Percentiles rank a stretch among this genome's conserved stretches.
phyloP scores from a whole-genome alignment of 2,888 invertebrate species.

The Nomada goodeniana region DNA sequence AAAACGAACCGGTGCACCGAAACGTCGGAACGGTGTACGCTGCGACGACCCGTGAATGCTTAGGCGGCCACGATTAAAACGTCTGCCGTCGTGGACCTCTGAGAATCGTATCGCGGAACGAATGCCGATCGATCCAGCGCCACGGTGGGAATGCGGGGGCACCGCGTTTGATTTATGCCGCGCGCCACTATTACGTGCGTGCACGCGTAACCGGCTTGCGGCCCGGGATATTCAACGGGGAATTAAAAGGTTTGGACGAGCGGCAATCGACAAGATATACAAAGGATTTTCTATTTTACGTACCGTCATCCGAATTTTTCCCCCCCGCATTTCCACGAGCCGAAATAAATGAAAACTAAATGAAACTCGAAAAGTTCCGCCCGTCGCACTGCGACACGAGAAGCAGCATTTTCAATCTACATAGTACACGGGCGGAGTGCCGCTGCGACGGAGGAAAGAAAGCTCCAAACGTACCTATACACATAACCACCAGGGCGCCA shows the following conservation, averaged over 20 bases:
- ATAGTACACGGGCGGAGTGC: not conserved
- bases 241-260: constrained; percentile 27
- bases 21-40: constrained; percentile 48
- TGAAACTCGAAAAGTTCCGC: not conserved
- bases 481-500: constrained; percentile 59
- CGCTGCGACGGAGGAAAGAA: no score
- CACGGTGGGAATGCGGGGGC: constrained; percentile 73
- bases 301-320: not conserved
- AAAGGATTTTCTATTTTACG: no score
- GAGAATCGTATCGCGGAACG: constrained; percentile 75
- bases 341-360: not conserved
- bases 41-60: constrained; percentile 66
- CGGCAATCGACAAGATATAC: not conserved
- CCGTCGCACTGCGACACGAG: no score
- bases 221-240: not conserved
- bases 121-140: constrained; percentile 78
- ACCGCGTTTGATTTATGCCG: constrained; percentile 76
- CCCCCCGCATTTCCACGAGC: not conserved
- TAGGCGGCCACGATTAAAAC: constrained; percentile 77
- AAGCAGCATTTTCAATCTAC: no score
- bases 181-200: constrained; percentile 43
- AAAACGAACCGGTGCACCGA: constrained; percentile 53
- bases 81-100: constrained; percentile 67
- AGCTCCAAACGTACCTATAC: not conserved
- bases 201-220: constrained; percentile 11